Conservation (phyloP, 2,113 vertebrate species). For the Prunella fulvescens region DNA sequence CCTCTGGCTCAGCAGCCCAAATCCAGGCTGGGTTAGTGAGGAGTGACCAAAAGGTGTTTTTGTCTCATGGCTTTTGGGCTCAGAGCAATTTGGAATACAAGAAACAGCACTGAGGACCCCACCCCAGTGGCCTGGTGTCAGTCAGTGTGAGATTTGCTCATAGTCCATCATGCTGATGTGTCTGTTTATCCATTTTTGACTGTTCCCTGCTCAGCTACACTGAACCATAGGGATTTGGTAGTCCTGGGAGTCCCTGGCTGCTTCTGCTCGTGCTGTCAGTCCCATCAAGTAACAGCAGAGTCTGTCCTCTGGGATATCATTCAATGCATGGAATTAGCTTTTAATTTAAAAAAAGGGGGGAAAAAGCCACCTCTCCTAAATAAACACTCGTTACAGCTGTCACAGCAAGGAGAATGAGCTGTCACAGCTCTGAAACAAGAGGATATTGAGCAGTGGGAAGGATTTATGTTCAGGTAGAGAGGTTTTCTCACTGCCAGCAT, state of each 20-base stretch:
- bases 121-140: background rate
- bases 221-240: background rate
- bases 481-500: background rate
- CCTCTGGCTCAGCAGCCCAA: background rate
- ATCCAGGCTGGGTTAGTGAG: background rate
- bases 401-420: background rate
- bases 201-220: background rate
- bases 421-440: background rate
- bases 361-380: background rate
- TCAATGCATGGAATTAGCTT: constrained; percentile 20
- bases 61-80: background rate
- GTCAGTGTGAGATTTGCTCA: background rate
- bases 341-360: background rate
- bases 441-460: background rate
- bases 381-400: background rate
- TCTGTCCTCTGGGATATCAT: background rate
- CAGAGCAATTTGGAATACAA: background rate
- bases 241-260: background rate
- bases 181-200: background rate
- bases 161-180: background rate
- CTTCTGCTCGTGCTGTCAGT: constrained; percentile 7
- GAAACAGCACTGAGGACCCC: background rate
- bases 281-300: background rate
- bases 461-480: background rate
- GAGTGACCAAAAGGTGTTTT: background rate